Percentiles rank a stretch among this genome's conserved stretches.
phyloP scores from a whole-genome alignment of 2,888 invertebrate species.

The Parochlus steinenii region DNA sequence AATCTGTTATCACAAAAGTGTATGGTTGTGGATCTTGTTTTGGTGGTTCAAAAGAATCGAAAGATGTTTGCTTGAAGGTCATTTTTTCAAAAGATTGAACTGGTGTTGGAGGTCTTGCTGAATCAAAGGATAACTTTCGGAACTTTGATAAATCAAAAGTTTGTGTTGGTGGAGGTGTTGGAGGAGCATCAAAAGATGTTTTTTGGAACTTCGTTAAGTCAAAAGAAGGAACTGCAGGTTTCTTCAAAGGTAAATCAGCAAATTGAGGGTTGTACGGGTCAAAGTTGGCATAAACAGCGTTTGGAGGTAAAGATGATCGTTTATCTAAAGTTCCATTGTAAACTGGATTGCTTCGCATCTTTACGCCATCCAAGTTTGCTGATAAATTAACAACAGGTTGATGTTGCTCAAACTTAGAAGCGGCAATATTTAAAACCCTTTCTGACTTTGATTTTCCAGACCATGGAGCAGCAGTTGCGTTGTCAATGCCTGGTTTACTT shows the following conservation, averaged over 20 bases:
- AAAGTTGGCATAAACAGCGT: conserved; percentile 5
- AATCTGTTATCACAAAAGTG: conserved; percentile 25
- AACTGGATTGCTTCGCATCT: conserved; percentile 8
- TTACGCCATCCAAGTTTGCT: not conserved
- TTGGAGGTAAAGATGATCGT: conserved; percentile 25
- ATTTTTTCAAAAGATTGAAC: not conserved
- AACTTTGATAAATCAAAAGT: too few species aligned
- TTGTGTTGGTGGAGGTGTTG: too few species aligned
- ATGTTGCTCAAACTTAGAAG: conserved; percentile 38
- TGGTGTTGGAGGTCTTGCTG: too few species aligned
- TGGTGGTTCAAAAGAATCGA: too few species aligned
- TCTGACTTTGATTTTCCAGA: conserved; percentile 29
- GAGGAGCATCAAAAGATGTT: too few species aligned
- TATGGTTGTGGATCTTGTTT: conserved; percentile 2
- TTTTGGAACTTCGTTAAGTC: too few species aligned
- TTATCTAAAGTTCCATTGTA: conserved; percentile 15
- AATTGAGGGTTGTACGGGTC: not conserved
- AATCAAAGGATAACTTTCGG: too few species aligned
- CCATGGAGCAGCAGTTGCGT: conserved; percentile 27
- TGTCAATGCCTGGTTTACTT: conserved; percentile 19
- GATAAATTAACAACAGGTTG: conserved; percentile 15
- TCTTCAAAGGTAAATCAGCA: too few species aligned
- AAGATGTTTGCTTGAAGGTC: too few species aligned
- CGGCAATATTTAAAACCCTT: conserved; percentile 35
- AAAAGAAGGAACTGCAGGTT: too few species aligned